These are phyloP conservation scores for Triplophysa siluroides DNA, from an alignment of 2,113 vertebrate genomes.

Conservation along the genomic window DNA sequence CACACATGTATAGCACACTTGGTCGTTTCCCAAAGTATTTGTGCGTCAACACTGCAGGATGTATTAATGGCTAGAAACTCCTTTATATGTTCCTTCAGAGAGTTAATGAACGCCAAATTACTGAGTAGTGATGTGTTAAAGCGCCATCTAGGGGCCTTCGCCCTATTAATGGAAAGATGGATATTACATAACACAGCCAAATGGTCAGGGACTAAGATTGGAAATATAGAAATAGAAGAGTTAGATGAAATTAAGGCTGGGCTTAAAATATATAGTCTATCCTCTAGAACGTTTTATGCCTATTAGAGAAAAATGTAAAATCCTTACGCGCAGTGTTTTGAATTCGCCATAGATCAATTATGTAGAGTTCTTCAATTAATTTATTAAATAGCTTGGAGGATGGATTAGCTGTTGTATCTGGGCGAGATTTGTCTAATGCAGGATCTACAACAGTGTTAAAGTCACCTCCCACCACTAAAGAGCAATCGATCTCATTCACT, in stretches of 20 bases:
- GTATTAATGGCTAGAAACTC: too few species aligned
- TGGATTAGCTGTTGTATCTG: not conserved
- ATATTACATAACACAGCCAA: slow-evolving; percentile 1
- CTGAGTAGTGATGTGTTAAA: too few species aligned
- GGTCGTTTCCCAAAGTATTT: too few species aligned
- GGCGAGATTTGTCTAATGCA: not conserved
- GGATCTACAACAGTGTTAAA: not conserved
- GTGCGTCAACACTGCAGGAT: too few species aligned
- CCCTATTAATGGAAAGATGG: not conserved
- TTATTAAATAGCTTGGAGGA: not conserved
- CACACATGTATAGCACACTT: too few species aligned
- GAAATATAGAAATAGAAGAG: not conserved
- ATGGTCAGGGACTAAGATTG: not conserved
- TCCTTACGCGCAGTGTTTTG: not conserved
- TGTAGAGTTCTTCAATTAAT: not conserved
- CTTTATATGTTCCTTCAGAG: too few species aligned
- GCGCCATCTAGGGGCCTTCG: too few species aligned
- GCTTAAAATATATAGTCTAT: not conserved
- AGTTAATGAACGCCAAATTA: too few species aligned
- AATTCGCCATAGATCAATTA: slow-evolving; percentile 15
- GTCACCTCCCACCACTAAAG: not conserved
- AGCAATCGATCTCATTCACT: not conserved
- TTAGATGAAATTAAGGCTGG: not conserved
- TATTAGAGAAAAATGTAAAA: not conserved
- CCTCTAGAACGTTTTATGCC: not conserved